Base-by-base conservation (phyloP, 1,140 invertebrate genomes). In the Amyelois transitella region DNA sequence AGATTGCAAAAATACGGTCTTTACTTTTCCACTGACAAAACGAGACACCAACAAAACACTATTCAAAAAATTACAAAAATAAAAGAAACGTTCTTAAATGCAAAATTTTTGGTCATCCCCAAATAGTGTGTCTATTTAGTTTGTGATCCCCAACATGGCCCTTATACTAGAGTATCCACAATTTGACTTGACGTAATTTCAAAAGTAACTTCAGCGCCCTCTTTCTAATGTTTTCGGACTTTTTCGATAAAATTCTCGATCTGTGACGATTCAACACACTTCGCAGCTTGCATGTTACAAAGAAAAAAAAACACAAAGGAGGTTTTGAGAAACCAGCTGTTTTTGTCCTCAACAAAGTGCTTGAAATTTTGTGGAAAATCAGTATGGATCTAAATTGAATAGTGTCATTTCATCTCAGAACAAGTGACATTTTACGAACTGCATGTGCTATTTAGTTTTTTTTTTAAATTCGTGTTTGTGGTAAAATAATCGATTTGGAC, bases 351-450 rank as follows among this genome's bases (percentile, higher is more conserved):
- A 38, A 44, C 53, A 17, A 64, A 73, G 68, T 69, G 69, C 80
- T 81, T 77, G 66, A 74, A 83, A 79, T 76, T 68, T 58, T 60
- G 67, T 75, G 62, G 61, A 66, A 86, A 82, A 77, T 77, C 73
- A 79, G 68, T 76, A 83, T 82, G 79, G 70, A 73, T 80, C 77
- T 75, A 84, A 86, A 86, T 83, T 84, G 68, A 82, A 78, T 69
- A 82, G 82, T 86, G 81, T 76, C 63, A 76, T 75, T 77, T 68
- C 59, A 70, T 67, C 62, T 57, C 60, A 28, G 67, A 69, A 65
- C 59, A 60, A n/a, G 77, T 82, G 75, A 77, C 65, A 69, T 73
- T 77, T 74, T 54, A 64, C 72, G 71, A 67, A 78, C 64, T 70
- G 55, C 65, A 62, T 66, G 72, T 80, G 78, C 54, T 67, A 61